Evolutionary conservation across 2,797 vertebrate species (phyloP).

Genomic region (Rhadinocentrus ornatus): DNA sequence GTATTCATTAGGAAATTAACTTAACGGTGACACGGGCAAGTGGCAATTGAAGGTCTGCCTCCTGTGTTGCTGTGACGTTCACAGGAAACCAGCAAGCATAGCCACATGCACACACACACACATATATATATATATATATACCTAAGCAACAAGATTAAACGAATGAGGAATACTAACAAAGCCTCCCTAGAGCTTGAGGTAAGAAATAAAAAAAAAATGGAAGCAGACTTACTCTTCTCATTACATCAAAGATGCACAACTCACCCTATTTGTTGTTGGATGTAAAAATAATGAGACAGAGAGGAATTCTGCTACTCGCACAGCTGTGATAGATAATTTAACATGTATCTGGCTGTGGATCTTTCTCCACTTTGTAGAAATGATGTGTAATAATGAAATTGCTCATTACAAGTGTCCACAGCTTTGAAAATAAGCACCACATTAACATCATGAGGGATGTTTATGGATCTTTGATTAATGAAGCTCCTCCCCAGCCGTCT

Average conservation of each 20-base stretch:
- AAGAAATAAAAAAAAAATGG: conserved; percentile 34
- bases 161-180: conserved; percentile 56
- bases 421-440: conserved; percentile 54
- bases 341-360: conserved; percentile 27
- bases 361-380: conserved; percentile 41
- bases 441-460: conserved; percentile 58
- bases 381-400: conserved; percentile 34
- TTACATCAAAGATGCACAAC: conserved; percentile 28
- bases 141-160: conserved; percentile 27
- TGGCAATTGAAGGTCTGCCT: conserved; percentile 62
- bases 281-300: conserved; percentile 7
- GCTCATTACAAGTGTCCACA: conserved; percentile 49
- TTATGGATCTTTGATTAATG: conserved; percentile 78
- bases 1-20: conserved; percentile 70
- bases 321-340: conserved; percentile 50
- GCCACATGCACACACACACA: no score
- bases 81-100: conserved; percentile 46
- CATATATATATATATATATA: conserved; percentile 6
- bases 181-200: conserved; percentile 13
- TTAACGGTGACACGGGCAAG: conserved; percentile 48
- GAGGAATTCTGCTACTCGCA: not conserved
- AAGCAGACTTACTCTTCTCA: conserved; percentile 40
- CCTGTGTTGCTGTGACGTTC: conserved; percentile 38
- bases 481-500: conserved; percentile 57
- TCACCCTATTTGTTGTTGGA: conserved; percentile 14